phyloP scores from a whole-genome alignment of 2,113 vertebrate genomes.

The Tachycineta bicolor region DNA sequence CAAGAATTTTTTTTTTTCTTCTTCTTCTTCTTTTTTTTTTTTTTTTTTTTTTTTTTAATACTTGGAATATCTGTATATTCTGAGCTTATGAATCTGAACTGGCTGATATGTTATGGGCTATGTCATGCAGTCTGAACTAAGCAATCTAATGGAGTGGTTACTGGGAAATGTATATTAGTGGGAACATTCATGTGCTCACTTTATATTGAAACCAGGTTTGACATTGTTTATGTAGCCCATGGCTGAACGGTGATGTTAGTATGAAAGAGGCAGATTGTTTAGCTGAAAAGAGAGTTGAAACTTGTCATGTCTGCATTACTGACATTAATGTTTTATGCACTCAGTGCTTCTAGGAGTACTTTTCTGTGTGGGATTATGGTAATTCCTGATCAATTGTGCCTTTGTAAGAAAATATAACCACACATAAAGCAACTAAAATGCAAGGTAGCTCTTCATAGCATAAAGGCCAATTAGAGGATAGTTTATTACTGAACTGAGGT shows the following conservation, averaged over 20 bases:
- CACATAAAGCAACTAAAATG: not conserved
- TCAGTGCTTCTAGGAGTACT: constrained; percentile 14
- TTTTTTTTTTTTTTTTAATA: not conserved
- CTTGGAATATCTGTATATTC: not conserved
- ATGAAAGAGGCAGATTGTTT: constrained; percentile 61
- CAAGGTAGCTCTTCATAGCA: not conserved
- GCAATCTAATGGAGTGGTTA: constrained; percentile 27
- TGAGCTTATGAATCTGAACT: not conserved
- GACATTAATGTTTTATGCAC: constrained; percentile 50
- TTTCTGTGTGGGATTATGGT: constrained; percentile 12
- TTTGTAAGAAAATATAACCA: constrained; percentile 46
- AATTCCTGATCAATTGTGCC: constrained; percentile 41
- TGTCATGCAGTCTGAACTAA: constrained; percentile 19
- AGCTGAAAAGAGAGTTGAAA: constrained; percentile 45
- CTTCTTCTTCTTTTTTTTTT: not conserved
- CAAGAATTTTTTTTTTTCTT: not conserved
- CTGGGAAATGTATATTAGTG: constrained; percentile 35
- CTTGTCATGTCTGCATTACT: constrained; percentile 38
- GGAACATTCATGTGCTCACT: constrained; percentile 21
- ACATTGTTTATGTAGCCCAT: constrained; percentile 62
- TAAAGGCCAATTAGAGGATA: constrained; percentile 37
- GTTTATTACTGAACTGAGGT: constrained; percentile 21
- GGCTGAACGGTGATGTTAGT: constrained; percentile 21
- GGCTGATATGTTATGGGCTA: not conserved
- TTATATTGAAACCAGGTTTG: constrained; percentile 66